phyloP scores from a whole-genome alignment of 2,797 vertebrate genomes.

The Anomalospiza imberbis region DNA sequence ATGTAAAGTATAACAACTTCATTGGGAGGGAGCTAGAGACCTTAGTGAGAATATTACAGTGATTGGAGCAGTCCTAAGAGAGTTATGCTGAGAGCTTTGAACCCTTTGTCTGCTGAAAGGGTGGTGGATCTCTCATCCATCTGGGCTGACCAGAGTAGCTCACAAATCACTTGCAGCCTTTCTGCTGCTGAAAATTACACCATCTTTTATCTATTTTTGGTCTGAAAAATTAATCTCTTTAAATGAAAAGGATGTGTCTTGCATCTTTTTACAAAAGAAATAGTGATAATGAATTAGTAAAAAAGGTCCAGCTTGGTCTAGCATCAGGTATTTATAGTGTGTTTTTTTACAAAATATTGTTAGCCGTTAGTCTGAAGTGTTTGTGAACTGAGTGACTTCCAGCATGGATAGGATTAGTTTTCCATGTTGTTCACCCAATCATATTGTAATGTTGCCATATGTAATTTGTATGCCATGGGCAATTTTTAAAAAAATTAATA shows the following conservation, averaged over 20 bases:
- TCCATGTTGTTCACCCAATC: not conserved
- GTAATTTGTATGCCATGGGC: not conserved
- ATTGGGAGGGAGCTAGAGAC: not conserved
- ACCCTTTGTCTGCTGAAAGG: accelerated
- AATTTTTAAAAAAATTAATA: not conserved
- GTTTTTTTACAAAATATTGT: not conserved
- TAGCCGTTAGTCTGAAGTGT: not conserved
- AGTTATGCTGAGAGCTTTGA: not conserved
- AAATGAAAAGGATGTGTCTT: not conserved
- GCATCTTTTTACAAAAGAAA: not conserved
- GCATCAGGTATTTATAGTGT: not conserved
- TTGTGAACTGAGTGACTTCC: not conserved
- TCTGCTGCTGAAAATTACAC: not conserved
- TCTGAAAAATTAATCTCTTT: not conserved
- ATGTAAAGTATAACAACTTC: not conserved
- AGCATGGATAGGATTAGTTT: not conserved
- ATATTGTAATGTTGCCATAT: not conserved
- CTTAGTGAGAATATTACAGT: not conserved
- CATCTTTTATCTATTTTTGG: not conserved
- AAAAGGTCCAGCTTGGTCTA: not conserved
- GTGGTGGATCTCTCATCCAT: not conserved
- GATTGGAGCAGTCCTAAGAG: not conserved
- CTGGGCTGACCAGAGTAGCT: not conserved
- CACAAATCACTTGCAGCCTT: not conserved
- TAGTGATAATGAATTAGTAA: not conserved